Percentiles rank a stretch among this genome's conserved stretches.
These are phyloP conservation scores for Drosophila borborema DNA, from an alignment of 2,888 invertebrate species.

Conservation along the genomic window DNA sequence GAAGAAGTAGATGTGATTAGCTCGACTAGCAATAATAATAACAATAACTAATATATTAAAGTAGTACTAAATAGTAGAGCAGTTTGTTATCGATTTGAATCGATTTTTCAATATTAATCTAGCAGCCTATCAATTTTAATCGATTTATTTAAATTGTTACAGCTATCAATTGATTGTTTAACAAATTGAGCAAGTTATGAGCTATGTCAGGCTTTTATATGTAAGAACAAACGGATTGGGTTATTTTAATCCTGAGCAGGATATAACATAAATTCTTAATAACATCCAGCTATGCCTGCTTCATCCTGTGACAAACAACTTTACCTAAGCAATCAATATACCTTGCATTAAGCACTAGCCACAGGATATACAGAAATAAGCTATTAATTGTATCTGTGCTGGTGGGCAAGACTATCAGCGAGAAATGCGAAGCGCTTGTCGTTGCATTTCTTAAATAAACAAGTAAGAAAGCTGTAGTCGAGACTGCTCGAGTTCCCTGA, in stretches of 20 bases:
- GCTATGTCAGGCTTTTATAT: no score
- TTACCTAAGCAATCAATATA: not conserved
- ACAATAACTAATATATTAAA: no score
- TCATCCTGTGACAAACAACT: not conserved
- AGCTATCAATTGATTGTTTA: no score
- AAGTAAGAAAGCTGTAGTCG: no score
- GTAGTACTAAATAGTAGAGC: no score
- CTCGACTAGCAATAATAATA: not conserved
- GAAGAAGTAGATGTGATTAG: constrained; percentile 20
- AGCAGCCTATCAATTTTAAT: not conserved
- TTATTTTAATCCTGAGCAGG: not conserved
- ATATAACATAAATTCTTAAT: not conserved
- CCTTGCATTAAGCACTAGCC: no score
- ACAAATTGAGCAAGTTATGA: no score
- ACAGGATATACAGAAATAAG: constrained; percentile 9
- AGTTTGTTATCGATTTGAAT: not conserved
- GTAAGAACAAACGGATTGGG: no score
- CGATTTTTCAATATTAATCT: not conserved
- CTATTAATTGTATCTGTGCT: constrained; percentile 55
- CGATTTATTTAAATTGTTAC: not conserved
- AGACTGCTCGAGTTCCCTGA: no score
- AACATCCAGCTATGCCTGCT: not conserved
- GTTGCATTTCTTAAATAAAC: constrained; percentile 73
- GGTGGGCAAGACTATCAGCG: constrained; percentile 55
- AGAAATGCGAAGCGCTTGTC: constrained; percentile 35